Evolutionary conservation across 2,113 vertebrate genomes (phyloP).

Genomic region (Perca schrenkii): DNA sequence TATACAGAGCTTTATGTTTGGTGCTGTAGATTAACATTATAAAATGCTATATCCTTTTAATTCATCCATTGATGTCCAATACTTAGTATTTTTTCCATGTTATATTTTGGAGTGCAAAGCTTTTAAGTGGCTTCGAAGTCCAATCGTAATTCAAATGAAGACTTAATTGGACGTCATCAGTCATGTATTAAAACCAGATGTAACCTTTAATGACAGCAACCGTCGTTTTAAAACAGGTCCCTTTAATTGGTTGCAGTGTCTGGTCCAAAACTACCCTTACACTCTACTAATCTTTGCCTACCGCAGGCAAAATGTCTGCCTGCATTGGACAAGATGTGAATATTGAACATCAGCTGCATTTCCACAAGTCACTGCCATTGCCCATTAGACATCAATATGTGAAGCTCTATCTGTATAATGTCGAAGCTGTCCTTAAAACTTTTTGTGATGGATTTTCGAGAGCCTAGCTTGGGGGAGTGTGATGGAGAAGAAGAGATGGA

Average conservation of each 20-base stretch:
- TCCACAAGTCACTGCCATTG: conserved; percentile 59
- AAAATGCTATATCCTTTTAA: background rate
- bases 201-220: conserved; percentile 56
- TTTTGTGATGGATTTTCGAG: conserved; percentile 67
- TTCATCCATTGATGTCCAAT: conserved; percentile 16
- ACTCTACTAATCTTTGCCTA: conserved; percentile 54
- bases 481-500: background rate
- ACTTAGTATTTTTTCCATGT: background rate
- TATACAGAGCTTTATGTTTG: conserved; percentile 14
- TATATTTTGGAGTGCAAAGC: conserved; percentile 31
- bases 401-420: conserved; percentile 51
- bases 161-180: conserved; percentile 56
- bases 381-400: conserved; percentile 65
- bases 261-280: conserved; percentile 35
- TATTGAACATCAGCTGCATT: conserved; percentile 65
- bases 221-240: conserved; percentile 41
- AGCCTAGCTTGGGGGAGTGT: conserved; percentile 30
- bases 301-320: conserved; percentile 55
- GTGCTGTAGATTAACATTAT: background rate
- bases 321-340: conserved; percentile 57
- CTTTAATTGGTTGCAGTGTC: conserved; percentile 52
- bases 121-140: conserved; percentile 37
- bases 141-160: conserved; percentile 51
- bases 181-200: conserved; percentile 56
- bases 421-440: conserved; percentile 59